Evolutionary conservation across 2,113 vertebrate genomes (phyloP).

Genomic region (Megaceryle torquata): DNA sequence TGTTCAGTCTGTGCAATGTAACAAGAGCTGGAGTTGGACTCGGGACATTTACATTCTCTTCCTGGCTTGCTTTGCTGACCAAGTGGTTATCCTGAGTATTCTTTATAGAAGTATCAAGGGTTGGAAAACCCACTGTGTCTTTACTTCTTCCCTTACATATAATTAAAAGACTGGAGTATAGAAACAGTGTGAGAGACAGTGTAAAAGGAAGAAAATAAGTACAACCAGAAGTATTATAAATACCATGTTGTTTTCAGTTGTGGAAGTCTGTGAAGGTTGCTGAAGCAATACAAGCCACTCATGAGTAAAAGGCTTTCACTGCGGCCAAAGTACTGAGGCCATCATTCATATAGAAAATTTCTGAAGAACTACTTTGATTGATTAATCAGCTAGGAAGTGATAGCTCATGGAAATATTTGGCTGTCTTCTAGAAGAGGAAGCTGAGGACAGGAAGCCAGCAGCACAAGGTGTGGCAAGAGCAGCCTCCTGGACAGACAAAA

Average conservation of each 20-base stretch:
- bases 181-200: background rate
- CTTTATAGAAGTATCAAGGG: background rate
- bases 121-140: background rate
- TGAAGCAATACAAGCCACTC: background rate
- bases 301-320: background rate
- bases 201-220: background rate
- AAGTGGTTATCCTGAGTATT: background rate
- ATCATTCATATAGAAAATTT: background rate
- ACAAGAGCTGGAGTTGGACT: background rate
- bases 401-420: background rate
- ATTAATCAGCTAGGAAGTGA: background rate
- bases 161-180: background rate
- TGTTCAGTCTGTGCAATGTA: background rate
- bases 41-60: background rate
- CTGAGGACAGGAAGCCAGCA: background rate
- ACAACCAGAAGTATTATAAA: background rate
- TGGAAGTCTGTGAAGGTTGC: background rate
- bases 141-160: background rate
- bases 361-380: background rate
- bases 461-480: background rate
- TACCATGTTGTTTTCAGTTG: rapidly evolving
- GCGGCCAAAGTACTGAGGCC: background rate
- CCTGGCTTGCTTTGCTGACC: background rate
- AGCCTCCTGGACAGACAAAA: too few species aligned
- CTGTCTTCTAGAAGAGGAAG: background rate